Evolutionary conservation across 2,888 invertebrate species (phyloP).

Genomic region (Cheilosia pagana): DNA sequence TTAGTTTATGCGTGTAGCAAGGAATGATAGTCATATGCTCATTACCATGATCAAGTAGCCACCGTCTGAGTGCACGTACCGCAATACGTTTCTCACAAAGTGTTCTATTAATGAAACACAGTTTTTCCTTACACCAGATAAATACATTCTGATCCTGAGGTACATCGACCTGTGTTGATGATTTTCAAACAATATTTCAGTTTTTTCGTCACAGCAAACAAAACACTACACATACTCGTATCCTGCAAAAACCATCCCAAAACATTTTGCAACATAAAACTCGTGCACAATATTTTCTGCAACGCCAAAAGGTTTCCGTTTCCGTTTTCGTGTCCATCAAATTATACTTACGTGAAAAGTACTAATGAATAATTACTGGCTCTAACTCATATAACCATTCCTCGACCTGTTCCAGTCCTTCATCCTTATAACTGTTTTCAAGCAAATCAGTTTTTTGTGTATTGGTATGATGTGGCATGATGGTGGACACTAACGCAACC

Average conservation of each 20-base stretch:
- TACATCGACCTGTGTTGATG: too few relatives aligned
- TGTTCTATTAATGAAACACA: too few relatives aligned
- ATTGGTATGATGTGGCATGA: not conserved
- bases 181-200: too few relatives aligned
- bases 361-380: slow-evolving; percentile 76
- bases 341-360: slow-evolving; percentile 74
- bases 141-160: too few relatives aligned
- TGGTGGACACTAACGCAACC: slow-evolving; percentile 59
- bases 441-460: slow-evolving; percentile 16
- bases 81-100: too few relatives aligned
- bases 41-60: too few relatives aligned
- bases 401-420: slow-evolving; percentile 36
- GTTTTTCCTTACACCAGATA: too few relatives aligned
- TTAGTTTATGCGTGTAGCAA: too few relatives aligned
- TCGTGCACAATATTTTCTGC: slow-evolving; percentile 17
- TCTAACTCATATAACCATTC: slow-evolving; percentile 62
- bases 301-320: slow-evolving; percentile 48
- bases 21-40: too few relatives aligned
- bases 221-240: too few relatives aligned
- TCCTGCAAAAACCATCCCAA: not conserved
- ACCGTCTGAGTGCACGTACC: too few relatives aligned
- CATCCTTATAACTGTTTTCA: slow-evolving; percentile 43
- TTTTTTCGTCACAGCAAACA: too few relatives aligned
- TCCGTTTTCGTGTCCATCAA: slow-evolving; percentile 69
- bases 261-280: not conserved